A percentile compares a stretch with the other conserved stretches of the same genome.
Evolutionary conservation across 2,888 invertebrate species (phyloP).

Genomic region (Schizotus pectinicornis): DNA sequence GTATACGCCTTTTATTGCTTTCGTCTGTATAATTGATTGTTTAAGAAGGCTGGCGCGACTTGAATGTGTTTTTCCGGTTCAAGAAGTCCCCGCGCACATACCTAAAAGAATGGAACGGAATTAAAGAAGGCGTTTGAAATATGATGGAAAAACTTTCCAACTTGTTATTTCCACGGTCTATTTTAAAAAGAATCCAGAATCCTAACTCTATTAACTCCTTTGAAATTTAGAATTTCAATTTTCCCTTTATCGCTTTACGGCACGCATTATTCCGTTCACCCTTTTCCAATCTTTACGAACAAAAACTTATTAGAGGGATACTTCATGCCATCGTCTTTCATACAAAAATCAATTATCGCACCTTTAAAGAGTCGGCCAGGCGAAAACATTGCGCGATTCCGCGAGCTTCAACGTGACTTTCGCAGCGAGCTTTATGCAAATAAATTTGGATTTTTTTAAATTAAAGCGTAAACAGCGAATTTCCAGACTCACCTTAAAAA

Average conservation of each 20-base stretch:
- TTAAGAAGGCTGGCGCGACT: constrained; percentile 10
- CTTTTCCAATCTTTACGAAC: constrained; percentile 40
- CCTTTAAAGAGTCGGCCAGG: constrained; percentile 14
- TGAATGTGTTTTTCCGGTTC: constrained; percentile 43
- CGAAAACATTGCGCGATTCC: not conserved
- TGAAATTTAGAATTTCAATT: constrained; percentile 57
- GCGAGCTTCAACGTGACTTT: constrained; percentile 6
- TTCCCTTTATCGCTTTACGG: constrained; percentile 54
- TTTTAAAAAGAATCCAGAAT: constrained; percentile 41
- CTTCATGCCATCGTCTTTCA: constrained; percentile 32
- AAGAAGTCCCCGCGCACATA: constrained; percentile 33
- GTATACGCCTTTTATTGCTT: not conserved
- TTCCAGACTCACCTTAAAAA: constrained; percentile 4
- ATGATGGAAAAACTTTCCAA: constrained; percentile 50
- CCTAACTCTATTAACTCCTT: constrained; percentile 54
- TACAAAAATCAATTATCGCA: constrained; percentile 37
- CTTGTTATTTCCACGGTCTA: constrained; percentile 48
- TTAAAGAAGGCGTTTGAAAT: constrained; percentile 46
- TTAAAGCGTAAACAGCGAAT: constrained; percentile 16
- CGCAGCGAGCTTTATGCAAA: constrained; percentile 17
- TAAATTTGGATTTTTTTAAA: constrained; percentile 11
- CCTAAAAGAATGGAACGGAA: constrained; percentile 44
- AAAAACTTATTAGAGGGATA: constrained; percentile 35
- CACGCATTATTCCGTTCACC: constrained; percentile 51
- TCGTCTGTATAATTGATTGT: not conserved